These are phyloP conservation scores for Coracopsis vasa DNA, from an alignment of 2,113 vertebrate genomes.

Conservation along the genomic window DNA sequence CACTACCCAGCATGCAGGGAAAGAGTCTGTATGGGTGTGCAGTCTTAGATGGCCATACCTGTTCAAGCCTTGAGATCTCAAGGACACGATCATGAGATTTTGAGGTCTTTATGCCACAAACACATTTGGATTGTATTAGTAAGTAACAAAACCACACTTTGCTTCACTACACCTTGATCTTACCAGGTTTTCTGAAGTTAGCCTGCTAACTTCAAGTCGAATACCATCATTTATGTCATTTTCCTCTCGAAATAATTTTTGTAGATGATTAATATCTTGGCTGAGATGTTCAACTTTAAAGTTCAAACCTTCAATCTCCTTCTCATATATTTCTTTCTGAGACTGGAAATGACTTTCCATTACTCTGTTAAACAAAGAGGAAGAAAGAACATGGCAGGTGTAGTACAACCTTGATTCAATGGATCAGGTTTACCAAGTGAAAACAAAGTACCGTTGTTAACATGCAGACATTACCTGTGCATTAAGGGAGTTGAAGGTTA, in stretches of 20 bases:
- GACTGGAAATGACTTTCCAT: constrained; percentile 87
- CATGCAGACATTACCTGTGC: not conserved
- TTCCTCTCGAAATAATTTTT: constrained; percentile 90
- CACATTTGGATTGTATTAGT: not conserved
- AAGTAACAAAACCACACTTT: not conserved
- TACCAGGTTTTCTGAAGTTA: constrained; percentile 90
- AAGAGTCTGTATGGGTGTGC: not conserved
- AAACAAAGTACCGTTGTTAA: not conserved
- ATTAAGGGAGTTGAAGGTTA: not conserved
- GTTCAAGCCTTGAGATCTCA: not conserved
- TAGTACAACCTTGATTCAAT: not conserved
- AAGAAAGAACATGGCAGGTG: not conserved
- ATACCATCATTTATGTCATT: constrained; percentile 85
- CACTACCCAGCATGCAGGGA: not conserved
- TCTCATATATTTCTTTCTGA: constrained; percentile 86
- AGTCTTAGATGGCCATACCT: not conserved
- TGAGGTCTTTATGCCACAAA: not conserved
- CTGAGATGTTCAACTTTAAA: constrained; percentile 87
- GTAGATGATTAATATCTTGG: constrained; percentile 87
- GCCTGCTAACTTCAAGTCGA: constrained; percentile 84
- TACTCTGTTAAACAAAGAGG: constrained; percentile 72
- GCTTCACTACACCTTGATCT: not conserved
- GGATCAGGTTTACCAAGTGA: not conserved
- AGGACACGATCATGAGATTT: not conserved
- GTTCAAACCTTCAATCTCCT: constrained; percentile 84